Evolutionary conservation across 2,113 vertebrate genomes (phyloP).

Genomic region (Thalassoma bifasciatum): DNA sequence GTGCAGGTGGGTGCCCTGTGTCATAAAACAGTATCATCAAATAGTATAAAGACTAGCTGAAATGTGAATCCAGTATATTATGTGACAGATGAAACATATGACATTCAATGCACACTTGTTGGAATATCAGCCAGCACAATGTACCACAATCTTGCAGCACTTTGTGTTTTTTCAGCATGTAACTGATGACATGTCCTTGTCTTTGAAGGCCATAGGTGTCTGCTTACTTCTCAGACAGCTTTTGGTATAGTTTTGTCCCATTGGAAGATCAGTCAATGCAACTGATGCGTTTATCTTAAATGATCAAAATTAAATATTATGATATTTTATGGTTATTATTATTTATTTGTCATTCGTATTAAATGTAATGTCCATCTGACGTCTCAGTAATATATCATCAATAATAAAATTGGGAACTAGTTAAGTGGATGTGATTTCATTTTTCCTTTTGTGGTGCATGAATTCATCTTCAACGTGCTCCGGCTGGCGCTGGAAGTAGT

Average conservation of each 20-base stretch:
- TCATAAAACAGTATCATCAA: constrained; percentile 13
- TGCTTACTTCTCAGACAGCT: not conserved
- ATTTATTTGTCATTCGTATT: constrained; percentile 7
- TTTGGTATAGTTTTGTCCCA: not conserved
- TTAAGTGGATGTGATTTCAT: constrained; percentile 71
- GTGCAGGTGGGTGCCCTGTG: constrained; percentile 46
- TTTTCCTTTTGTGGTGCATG: constrained; percentile 72
- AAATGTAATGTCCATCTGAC: not conserved
- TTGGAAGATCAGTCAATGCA: not conserved
- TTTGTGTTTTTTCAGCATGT: constrained; percentile 3
- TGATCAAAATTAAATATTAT: not conserved
- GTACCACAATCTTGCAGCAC: not conserved
- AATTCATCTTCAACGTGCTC: constrained; percentile 78
- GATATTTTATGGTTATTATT: constrained; percentile 6
- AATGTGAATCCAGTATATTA: too few species aligned
- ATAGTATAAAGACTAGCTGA: constrained; percentile 2
- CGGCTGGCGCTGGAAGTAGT: constrained; percentile 82
- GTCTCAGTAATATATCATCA: constrained; percentile 21
- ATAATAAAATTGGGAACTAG: constrained; percentile 68
- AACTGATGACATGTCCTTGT: not conserved
- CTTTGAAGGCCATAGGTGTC: not conserved
- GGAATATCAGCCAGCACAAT: not conserved
- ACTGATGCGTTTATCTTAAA: not conserved
- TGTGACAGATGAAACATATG: too few species aligned
- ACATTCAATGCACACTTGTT: too few species aligned